Evolutionary conservation across 2,797 vertebrate species (phyloP).

Genomic region (Microchirus variegatus): DNA sequence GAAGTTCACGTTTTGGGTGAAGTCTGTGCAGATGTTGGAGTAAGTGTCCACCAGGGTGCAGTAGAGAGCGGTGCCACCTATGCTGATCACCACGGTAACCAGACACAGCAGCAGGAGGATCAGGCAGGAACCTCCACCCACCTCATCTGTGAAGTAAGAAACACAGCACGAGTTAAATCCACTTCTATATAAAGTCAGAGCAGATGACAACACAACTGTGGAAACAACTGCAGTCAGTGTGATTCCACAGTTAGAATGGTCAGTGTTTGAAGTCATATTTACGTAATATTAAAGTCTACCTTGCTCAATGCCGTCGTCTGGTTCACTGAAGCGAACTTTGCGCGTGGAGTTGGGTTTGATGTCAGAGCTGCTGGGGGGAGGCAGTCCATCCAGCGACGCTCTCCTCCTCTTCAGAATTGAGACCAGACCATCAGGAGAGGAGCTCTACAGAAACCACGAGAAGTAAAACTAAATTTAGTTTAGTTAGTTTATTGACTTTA

Average conservation of each 20-base stretch:
- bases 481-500: neutral
- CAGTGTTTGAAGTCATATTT: too few species aligned
- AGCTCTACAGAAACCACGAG: constrained; percentile 73
- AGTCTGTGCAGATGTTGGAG: constrained; percentile 92
- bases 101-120: constrained; percentile 91
- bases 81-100: constrained; percentile 92
- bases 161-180: neutral
- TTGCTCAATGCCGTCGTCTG: constrained; percentile 88
- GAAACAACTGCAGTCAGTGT: neutral
- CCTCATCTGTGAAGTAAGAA: constrained; percentile 83
- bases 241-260: neutral
- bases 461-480: neutral
- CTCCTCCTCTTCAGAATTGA: constrained; percentile 94
- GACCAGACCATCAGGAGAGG: constrained; percentile 88
- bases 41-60: constrained; percentile 89
- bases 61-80: constrained; percentile 93
- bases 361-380: constrained; percentile 63
- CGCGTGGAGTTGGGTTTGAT: constrained; percentile 82
- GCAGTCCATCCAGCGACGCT: constrained; percentile 78
- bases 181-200: neutral
- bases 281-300: constrained; percentile 77
- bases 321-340: constrained; percentile 94
- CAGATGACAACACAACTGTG: too few species aligned
- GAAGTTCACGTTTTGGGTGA: constrained; percentile 91
- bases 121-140: constrained; percentile 89